phyloP scores from a whole-genome alignment of 2,797 vertebrate genomes.

The Melanotaenia nigrans region DNA sequence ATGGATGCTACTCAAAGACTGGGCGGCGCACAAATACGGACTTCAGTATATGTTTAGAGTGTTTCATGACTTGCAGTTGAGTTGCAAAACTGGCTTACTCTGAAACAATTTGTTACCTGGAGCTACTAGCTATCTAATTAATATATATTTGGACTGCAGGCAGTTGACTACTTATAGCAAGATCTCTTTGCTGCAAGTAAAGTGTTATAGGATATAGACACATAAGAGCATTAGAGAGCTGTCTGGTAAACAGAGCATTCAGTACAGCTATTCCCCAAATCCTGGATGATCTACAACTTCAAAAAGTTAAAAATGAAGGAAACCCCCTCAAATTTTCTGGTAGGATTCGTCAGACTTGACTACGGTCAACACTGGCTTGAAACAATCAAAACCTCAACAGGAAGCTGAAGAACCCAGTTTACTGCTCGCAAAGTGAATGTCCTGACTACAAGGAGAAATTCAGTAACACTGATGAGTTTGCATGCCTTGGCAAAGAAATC shows the following conservation, averaged over 20 bases:
- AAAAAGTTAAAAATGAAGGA: constrained; percentile 27
- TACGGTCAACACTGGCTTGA: constrained; percentile 10
- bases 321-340: constrained; percentile 12
- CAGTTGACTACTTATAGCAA: constrained; percentile 17
- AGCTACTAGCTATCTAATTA: constrained; percentile 47
- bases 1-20: constrained; percentile 37
- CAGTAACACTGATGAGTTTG: constrained; percentile 33
- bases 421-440: not conserved
- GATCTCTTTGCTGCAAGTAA: constrained; percentile 42
- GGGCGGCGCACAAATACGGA: constrained; percentile 35
- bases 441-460: constrained; percentile 33
- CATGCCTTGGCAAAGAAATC: constrained; percentile 40
- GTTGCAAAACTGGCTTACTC: constrained; percentile 4
- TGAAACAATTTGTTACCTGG: constrained; percentile 37
- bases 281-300: constrained; percentile 10
- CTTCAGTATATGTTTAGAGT: constrained; percentile 31
- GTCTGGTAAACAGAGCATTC: constrained; percentile 40
- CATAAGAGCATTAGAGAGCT: constrained; percentile 48
- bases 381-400: constrained; percentile 29
- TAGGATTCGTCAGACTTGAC: constrained; percentile 11
- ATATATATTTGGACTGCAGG: constrained; percentile 34
- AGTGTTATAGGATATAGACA: constrained; percentile 33
- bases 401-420: constrained; percentile 17
- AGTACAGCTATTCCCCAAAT: constrained; percentile 50
- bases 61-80: constrained; percentile 16